phyloP scores from a whole-genome alignment of 2,888 invertebrate genomes.

The Tachina lurida region DNA sequence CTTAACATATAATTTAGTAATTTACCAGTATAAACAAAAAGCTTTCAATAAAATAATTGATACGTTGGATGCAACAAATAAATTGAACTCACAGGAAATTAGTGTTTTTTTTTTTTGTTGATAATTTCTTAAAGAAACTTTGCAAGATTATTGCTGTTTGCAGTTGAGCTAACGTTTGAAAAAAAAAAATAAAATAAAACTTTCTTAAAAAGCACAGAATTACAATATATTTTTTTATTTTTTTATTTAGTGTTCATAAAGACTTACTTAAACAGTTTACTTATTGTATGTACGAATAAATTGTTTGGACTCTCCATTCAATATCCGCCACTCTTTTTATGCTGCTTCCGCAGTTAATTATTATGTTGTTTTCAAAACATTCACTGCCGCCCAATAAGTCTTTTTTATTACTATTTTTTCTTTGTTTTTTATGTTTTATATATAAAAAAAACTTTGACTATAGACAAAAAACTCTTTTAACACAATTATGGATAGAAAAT shows the following conservation, averaged over 20 bases:
- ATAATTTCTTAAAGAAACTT: too few species aligned
- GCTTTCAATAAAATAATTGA: background rate
- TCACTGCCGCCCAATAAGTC: slow-evolving; percentile 48
- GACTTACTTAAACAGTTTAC: slow-evolving; percentile 5
- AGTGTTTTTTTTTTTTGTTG: too few species aligned
- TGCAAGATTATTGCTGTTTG: too few species aligned
- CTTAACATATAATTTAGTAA: slow-evolving; percentile 9
- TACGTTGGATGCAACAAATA: background rate
- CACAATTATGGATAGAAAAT: slow-evolving; percentile 20
- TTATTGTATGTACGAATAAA: slow-evolving; percentile 40
- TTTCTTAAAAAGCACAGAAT: too few species aligned
- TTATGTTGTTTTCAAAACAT: slow-evolving; percentile 52
- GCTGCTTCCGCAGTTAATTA: slow-evolving; percentile 59
- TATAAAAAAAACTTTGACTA: background rate
- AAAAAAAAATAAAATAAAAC: too few species aligned
- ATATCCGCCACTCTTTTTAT: slow-evolving; percentile 45
- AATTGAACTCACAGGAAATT: background rate
- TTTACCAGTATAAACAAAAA: background rate
- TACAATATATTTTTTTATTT: background rate
- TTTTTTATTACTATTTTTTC: slow-evolving; percentile 5
- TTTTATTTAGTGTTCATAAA: background rate
- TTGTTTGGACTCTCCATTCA: slow-evolving; percentile 26
- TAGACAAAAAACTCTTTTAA: slow-evolving; percentile 38
- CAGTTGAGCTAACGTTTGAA: too few species aligned
- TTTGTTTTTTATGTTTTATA: background rate